These are phyloP conservation scores for Sylvicapra grimmia DNA, from an alignment of 2,113 vertebrate species.

Conservation along the genomic window DNA sequence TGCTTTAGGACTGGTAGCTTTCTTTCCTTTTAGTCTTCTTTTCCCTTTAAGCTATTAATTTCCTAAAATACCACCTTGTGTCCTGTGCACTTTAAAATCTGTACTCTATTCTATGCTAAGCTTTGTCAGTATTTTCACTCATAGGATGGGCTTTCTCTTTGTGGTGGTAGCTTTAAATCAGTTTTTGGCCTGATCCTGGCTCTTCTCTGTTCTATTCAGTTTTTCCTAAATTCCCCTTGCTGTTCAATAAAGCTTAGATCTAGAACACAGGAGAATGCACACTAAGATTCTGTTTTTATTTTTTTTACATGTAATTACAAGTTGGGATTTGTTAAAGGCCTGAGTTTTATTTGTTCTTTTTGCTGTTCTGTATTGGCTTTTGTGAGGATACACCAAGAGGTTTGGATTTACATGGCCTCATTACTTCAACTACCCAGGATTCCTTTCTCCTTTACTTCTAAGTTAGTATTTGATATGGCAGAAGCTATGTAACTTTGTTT, in stretches of 20 bases:
- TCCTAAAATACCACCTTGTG: background rate
- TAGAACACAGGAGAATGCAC: background rate
- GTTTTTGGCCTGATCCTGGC: background rate
- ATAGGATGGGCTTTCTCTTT: background rate
- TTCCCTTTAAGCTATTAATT: background rate
- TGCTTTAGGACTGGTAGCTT: background rate
- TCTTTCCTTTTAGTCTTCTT: background rate
- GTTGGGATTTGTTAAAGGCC: background rate
- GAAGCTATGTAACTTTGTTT: slow-evolving; percentile 57
- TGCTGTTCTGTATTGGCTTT: background rate
- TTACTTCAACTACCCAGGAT: background rate
- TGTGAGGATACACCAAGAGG: background rate
- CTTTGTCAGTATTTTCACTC: background rate
- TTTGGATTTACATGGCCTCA: background rate
- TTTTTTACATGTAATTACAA: background rate
- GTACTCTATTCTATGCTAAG: background rate
- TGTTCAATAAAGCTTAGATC: background rate
- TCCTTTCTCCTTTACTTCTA: background rate
- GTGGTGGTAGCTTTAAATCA: background rate
- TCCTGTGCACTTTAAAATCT: background rate
- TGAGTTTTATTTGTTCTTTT: slow-evolving; percentile 12
- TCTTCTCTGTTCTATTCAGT: background rate
- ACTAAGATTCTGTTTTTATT: background rate
- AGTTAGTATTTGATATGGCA: slow-evolving; percentile 45
- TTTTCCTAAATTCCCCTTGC: background rate